Percentiles rank a stretch among this genome's conserved stretches.
phyloP scores from a whole-genome alignment of 2,113 vertebrate genomes.

The Hystrix brachyura region DNA sequence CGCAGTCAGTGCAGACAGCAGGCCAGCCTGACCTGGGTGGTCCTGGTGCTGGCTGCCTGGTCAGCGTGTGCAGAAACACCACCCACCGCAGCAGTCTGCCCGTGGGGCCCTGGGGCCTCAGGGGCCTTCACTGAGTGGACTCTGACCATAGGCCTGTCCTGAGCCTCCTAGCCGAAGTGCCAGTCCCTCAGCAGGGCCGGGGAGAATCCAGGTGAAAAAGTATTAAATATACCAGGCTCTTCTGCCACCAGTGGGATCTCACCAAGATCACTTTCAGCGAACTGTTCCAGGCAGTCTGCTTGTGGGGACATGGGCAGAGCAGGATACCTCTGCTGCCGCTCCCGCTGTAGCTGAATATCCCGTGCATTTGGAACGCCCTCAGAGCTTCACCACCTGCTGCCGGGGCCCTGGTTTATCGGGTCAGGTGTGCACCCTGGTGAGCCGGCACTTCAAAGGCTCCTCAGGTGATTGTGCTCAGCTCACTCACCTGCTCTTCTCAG shows the following conservation, averaged over 20 bases:
- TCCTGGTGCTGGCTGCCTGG: not conserved
- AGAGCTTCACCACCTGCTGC: not conserved
- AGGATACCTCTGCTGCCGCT: too few species aligned
- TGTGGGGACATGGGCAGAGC: fast-evolving
- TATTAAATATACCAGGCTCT: not conserved
- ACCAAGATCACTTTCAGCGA: not conserved
- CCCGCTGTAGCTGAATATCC: not conserved
- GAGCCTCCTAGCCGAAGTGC: not conserved
- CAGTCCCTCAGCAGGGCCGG: not conserved
- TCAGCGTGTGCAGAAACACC: not conserved
- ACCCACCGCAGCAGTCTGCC: too few species aligned
- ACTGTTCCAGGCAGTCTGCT: not conserved
- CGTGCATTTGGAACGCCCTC: not conserved
- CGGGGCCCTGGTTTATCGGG: not conserved
- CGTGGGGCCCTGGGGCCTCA: too few species aligned
- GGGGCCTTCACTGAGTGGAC: too few species aligned
- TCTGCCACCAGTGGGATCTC: not conserved
- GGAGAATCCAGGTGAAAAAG: not conserved
- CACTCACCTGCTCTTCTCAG: not conserved
- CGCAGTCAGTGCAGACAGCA: too few species aligned
- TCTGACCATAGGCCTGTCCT: not conserved
- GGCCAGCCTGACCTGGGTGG: not conserved
- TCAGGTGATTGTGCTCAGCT: not conserved
- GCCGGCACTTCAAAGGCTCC: too few species aligned
- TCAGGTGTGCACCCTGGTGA: not conserved